phyloP scores from a whole-genome alignment of 2,888 invertebrate species.

The Ectemnius continuus region DNA sequence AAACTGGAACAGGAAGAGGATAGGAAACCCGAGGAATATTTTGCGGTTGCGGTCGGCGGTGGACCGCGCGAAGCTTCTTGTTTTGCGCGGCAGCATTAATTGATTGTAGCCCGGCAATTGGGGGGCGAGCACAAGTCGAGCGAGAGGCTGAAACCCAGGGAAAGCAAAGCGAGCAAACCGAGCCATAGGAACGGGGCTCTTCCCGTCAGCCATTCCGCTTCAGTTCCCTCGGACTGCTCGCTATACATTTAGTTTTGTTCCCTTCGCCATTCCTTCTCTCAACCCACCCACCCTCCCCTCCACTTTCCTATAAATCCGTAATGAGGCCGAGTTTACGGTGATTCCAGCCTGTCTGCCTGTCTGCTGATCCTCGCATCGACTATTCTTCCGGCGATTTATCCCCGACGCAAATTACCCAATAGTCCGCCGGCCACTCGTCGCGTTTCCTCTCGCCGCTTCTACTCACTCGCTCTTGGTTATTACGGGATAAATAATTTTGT shows the following conservation, averaged over 20 bases:
- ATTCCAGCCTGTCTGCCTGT: conserved; percentile 42
- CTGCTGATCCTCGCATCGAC: conserved; percentile 4
- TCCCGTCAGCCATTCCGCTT: conserved; percentile 44
- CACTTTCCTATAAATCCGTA: conserved; percentile 65
- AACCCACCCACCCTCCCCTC: conserved; percentile 27
- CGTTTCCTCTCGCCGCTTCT: conserved; percentile 10
- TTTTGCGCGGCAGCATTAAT: conserved; percentile 68
- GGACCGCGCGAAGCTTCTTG: conserved; percentile 61
- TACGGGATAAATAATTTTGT: conserved; percentile 63
- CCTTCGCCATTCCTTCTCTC: conserved; percentile 34
- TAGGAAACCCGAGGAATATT: conserved; percentile 54
- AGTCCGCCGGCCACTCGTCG: conserved; percentile 48
- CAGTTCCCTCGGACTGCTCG: conserved; percentile 9
- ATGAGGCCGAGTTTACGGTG: conserved; percentile 63
- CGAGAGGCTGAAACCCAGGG: conserved; percentile 55
- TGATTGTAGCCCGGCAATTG: conserved; percentile 70
- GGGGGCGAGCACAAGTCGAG: conserved; percentile 27
- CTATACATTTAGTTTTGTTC: conserved; percentile 53
- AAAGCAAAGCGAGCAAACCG: conserved; percentile 49
- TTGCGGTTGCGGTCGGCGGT: conserved; percentile 55
- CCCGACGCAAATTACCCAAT: conserved; percentile 62
- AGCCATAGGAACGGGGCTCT: conserved; percentile 28
- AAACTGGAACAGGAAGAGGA: conserved; percentile 52
- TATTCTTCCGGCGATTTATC: conserved; percentile 44
- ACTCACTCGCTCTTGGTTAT: conserved; percentile 27